Evolutionary conservation across 2,888 invertebrate species (phyloP).

Genomic region (Ernsta delagoae): DNA sequence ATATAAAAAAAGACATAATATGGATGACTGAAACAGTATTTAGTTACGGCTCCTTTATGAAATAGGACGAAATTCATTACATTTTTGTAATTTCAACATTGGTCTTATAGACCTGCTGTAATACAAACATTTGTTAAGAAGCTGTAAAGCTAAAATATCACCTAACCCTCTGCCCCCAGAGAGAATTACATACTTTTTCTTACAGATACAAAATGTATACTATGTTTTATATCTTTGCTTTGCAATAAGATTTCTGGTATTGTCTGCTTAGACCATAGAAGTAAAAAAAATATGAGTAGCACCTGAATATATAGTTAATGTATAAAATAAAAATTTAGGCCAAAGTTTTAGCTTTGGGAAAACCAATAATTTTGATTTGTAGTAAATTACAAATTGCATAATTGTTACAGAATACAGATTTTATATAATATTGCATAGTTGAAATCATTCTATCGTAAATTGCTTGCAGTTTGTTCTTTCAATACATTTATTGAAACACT

Average conservation of each 20-base stretch:
- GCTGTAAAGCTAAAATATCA: conserved; percentile 84
- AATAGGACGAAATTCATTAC: conserved; percentile 50
- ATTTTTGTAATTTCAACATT: conserved; percentile 47
- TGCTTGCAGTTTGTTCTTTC: neutral
- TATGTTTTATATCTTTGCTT: conserved; percentile 66
- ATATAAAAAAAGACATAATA: conserved; percentile 38
- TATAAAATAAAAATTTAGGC: conserved; percentile 38
- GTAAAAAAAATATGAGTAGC: conserved; percentile 47
- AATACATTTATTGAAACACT: neutral
- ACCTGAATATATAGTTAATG: conserved; percentile 45
- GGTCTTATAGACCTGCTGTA: conserved; percentile 70
- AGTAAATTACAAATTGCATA: neutral
- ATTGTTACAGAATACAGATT: no score
- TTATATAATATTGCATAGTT: neutral
- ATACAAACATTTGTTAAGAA: conserved; percentile 67
- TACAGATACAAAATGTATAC: conserved; percentile 61
- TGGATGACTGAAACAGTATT: conserved; percentile 9
- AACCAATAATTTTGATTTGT: neutral
- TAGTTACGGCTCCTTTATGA: conserved; percentile 35
- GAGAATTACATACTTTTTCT: conserved; percentile 63
- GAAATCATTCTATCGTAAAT: neutral
- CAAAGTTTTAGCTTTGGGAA: conserved; percentile 21
- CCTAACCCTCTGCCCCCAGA: conserved; percentile 65
- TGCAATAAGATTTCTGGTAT: conserved; percentile 74
- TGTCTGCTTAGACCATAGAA: conserved; percentile 67